Evolutionary conservation across 2,888 invertebrate species (phyloP), one percentile per base, ranked within the genome.

Genomic region (Hemistola chrysoprasaria): DNA sequence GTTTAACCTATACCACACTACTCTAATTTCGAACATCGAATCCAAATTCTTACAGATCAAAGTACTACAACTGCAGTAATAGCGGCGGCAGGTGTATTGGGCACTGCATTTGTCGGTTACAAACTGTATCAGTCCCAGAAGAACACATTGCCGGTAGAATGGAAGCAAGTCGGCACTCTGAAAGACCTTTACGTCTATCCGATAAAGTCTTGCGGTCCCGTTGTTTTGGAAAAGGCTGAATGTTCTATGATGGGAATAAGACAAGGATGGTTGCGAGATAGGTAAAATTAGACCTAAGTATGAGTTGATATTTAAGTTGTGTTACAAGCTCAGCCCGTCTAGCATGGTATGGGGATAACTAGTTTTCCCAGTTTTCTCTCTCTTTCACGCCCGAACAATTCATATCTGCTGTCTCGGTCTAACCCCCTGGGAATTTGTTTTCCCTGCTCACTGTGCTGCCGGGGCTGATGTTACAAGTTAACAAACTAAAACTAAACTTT

Each of bases 111-210:
- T 40, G 71, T 52, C 32, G 77, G 71, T 1, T 84, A 80, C 45
- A 60, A 65, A 8, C 26, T 63, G 5, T 79, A 74, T 44, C 65
- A 70, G 40, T 40, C 49, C 9, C 50, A 53, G 33, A 64, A 47
- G 24, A 44, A 45, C 1, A 73, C 59, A 41, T 45, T 90, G 7
- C 91, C 91, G 0, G 71, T 73, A 8, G 70, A 84, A 47, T 92
- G 92, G 92, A 81, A 79, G 23, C 81, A 86, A 60, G 90, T 92
- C 11, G 92, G 92, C 0, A 89, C 88, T 37, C 65, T 92, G 2
- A 87, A 85, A 50, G 82, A 90, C 27, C 60, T 92, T 2, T 77
- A 88, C 41, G 75, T 84, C 3, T 92, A 90, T 56, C 92, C 92
- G 0, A 79, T 92, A 7, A 92, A 92, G 65, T 92, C 92, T 0